phyloP scores from a whole-genome alignment of 1,140 invertebrate genomes.

The Grapholita molesta region DNA sequence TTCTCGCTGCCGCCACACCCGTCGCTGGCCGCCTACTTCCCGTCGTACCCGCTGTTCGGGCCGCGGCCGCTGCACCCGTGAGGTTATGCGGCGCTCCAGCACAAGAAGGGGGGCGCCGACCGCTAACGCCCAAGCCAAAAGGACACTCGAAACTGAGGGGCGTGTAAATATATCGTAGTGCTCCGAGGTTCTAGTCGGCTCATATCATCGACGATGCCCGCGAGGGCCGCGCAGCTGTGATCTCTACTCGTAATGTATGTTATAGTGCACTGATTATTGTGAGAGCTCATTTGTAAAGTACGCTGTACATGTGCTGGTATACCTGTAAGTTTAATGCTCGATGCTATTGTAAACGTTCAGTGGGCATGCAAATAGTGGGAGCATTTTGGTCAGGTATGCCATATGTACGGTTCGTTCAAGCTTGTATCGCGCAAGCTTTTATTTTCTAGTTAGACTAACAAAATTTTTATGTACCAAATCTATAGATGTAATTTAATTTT shows the following conservation, averaged over 20 bases:
- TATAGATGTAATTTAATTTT: slow-evolving; percentile 68
- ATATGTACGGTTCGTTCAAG: background rate
- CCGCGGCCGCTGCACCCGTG: slow-evolving; percentile 84
- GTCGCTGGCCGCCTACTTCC: slow-evolving; percentile 87
- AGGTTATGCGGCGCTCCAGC: slow-evolving; percentile 76
- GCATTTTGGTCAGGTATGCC: background rate
- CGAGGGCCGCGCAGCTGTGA: slow-evolving; percentile 70
- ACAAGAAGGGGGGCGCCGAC: slow-evolving; percentile 76
- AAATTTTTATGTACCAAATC: slow-evolving; percentile 76
- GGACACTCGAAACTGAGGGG: slow-evolving; percentile 61
- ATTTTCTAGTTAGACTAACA: slow-evolving; percentile 72
- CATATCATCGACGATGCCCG: slow-evolving; percentile 64
- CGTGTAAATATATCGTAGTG: slow-evolving; percentile 70
- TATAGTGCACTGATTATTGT: slow-evolving; percentile 59
- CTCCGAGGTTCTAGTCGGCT: slow-evolving; percentile 65
- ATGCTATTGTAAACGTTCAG: slow-evolving; percentile 31
- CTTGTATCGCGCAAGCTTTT: slow-evolving; percentile 25
- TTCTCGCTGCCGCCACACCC: slow-evolving; percentile 83
- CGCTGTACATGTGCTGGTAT: background rate
- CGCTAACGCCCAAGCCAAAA: slow-evolving; percentile 74
- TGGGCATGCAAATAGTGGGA: background rate
- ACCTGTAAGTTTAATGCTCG: slow-evolving; percentile 35
- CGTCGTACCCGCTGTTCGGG: slow-evolving; percentile 92
- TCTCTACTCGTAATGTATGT: slow-evolving; percentile 73
- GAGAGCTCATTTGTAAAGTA: slow-evolving; percentile 40